Evolutionary conservation across 2,113 vertebrate species (phyloP), one percentile per base, ranked within the genome.

Genomic region (Oryzias celebensis): DNA sequence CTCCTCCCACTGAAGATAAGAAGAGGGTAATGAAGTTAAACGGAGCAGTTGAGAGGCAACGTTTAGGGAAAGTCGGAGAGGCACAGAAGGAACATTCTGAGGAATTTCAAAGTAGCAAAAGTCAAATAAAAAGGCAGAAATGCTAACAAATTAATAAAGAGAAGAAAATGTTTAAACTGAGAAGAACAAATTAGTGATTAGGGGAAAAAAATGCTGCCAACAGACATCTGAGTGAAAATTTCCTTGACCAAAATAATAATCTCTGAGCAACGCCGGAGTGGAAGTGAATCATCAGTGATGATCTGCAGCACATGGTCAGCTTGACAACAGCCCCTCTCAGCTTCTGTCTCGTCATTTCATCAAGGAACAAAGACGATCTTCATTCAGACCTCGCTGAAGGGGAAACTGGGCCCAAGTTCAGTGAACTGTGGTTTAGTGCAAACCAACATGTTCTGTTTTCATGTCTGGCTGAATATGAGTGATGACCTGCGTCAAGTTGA

Each of bases 1-100:
- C 87, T 94, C 93, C 81, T 94, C 93, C 93, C 93, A 94, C 93
- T 94, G 83, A 58, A 48, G 36, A 73, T 22, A 20, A 68, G 16
- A 48, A 68, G 54, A 36, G 54, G 12, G 17, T 17, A 15, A 42
- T 44, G 22, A 17, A 42, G 3, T 18, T 15, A 22, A 45, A 10
- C 16, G 42, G 4, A 24, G n/a, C 14, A 36, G 14, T 58, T 63
- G 26, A 36, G 7, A 13, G 28, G 24, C 14, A 10, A 46, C 20
- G 46, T 24, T 24, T 2, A 14, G 14, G 36, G 36, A 36, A 36
- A 36, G 36, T 36, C 36, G 10, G 36, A 36, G 36, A 10, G 2
- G 36, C 12, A 12, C 36, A 36, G 36, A 36, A 8, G 12, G 36
- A 12, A 12, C 7, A 28, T 15, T 51, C 7, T 14, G 24, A 23